Evolutionary conservation across 2,113 vertebrate genomes (phyloP).

Genomic region (Pygoscelis adeliae): DNA sequence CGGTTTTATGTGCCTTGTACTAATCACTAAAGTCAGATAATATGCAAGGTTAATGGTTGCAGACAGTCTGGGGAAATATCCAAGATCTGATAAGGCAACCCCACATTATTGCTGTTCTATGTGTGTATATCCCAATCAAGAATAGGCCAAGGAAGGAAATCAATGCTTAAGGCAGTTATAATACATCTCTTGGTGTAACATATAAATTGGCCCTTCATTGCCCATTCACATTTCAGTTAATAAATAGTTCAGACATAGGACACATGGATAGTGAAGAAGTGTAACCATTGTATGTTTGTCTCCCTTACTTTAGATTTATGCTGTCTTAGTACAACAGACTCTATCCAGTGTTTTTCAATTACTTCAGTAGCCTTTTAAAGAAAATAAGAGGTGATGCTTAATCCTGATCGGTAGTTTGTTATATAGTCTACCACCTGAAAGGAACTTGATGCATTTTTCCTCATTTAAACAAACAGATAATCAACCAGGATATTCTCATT

Average conservation of each 20-base stretch:
- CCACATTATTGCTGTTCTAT: slow-evolving; percentile 74
- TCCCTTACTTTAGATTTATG: slow-evolving; percentile 89
- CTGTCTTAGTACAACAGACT: slow-evolving; percentile 81
- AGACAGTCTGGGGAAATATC: slow-evolving; percentile 81
- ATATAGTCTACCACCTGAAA: slow-evolving; percentile 42
- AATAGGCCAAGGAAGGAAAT: slow-evolving; percentile 78
- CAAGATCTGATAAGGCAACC: slow-evolving; percentile 84
- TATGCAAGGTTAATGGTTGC: slow-evolving; percentile 85
- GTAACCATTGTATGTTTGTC: slow-evolving; percentile 84
- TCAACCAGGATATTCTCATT: slow-evolving; percentile 49
- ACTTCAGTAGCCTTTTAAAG: slow-evolving; percentile 82
- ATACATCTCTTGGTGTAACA: slow-evolving; percentile 81
- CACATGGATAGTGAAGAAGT: slow-evolving; percentile 79
- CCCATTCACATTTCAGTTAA: slow-evolving; percentile 85
- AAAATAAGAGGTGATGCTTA: slow-evolving; percentile 77
- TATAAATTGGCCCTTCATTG: slow-evolving; percentile 86
- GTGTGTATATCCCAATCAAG: slow-evolving; percentile 73
- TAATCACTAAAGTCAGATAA: slow-evolving; percentile 89
- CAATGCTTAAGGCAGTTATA: slow-evolving; percentile 76
- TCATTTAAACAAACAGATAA: slow-evolving; percentile 51
- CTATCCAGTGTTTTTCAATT: slow-evolving; percentile 84
- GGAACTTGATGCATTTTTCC: slow-evolving; percentile 42
- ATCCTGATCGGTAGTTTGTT: slow-evolving; percentile 71
- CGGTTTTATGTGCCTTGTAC: slow-evolving; percentile 79
- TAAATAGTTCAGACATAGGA: slow-evolving; percentile 83